These are phyloP conservation scores for Artibeus lituratus DNA, from an alignment of 2,797 vertebrate species.

Conservation along the genomic window DNA sequence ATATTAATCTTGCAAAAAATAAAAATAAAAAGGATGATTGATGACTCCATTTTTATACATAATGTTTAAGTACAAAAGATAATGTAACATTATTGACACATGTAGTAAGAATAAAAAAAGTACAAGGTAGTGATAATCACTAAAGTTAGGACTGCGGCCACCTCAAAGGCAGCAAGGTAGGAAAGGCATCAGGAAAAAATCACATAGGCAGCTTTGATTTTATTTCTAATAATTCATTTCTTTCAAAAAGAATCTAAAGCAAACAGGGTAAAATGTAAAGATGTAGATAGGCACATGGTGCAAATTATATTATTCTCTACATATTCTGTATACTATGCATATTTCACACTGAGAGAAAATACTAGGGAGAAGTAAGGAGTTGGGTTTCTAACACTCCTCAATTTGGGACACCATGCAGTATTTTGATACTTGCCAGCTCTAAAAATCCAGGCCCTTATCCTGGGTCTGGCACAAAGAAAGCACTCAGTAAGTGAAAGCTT, in stretches of 20 bases:
- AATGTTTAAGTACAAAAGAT: constrained; percentile 3
- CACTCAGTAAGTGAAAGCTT: background rate
- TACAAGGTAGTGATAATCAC: background rate
- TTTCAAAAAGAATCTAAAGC: constrained; percentile 4
- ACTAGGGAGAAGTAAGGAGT: background rate
- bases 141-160: background rate
- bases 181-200: background rate
- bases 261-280: background rate
- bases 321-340: background rate
- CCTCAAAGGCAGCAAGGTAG: background rate
- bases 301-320: background rate
- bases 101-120: background rate
- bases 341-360: background rate
- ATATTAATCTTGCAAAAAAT: background rate
- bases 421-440: background rate
- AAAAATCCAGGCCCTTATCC: background rate
- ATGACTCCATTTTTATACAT: background rate
- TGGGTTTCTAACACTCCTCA: background rate
- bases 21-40: background rate
- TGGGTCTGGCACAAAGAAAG: background rate
- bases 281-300: background rate
- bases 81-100: background rate
- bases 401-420: background rate
- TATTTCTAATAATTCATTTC: background rate
- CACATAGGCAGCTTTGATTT: background rate